These are phyloP conservation scores for Tiliacea aurago DNA, from an alignment of 2,888 invertebrate genomes.

Conservation along the genomic window DNA sequence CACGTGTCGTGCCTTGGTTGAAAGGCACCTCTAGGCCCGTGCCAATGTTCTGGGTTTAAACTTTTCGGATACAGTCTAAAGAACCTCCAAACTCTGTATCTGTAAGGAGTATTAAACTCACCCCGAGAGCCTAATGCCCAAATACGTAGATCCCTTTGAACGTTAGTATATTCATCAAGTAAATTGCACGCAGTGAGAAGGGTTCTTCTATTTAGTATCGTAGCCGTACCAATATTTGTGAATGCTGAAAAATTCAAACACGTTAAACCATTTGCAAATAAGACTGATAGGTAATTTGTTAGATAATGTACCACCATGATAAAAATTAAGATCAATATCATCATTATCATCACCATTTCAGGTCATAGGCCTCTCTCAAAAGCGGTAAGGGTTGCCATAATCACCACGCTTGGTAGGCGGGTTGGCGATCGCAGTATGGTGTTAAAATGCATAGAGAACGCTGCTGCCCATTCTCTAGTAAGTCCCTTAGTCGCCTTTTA, in stretches of 20 bases:
- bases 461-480: too few relatives aligned
- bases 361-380: too few relatives aligned
- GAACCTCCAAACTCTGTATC: constrained; percentile 77
- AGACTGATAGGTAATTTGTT: not conserved
- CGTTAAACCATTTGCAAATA: not conserved
- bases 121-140: constrained; percentile 76
- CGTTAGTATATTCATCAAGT: constrained; percentile 68
- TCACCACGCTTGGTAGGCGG: too few relatives aligned
- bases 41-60: constrained; percentile 77
- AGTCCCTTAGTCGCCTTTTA: too few relatives aligned
- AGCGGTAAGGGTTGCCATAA: too few relatives aligned
- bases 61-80: constrained; percentile 73
- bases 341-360: constrained; percentile 33
- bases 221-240: constrained; percentile 69
- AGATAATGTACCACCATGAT: not conserved
- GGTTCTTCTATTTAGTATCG: constrained; percentile 72
- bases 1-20: constrained; percentile 75
- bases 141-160: constrained; percentile 73
- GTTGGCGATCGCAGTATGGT: too few relatives aligned
- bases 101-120: constrained; percentile 67
- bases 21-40: constrained; percentile 74
- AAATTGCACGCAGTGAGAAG: constrained; percentile 74
- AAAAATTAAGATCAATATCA: not conserved
- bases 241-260: constrained; percentile 66
- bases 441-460: too few relatives aligned